Conservation (phyloP, 2,113 vertebrate species). For the Mesoclemmys tuberculata region DNA sequence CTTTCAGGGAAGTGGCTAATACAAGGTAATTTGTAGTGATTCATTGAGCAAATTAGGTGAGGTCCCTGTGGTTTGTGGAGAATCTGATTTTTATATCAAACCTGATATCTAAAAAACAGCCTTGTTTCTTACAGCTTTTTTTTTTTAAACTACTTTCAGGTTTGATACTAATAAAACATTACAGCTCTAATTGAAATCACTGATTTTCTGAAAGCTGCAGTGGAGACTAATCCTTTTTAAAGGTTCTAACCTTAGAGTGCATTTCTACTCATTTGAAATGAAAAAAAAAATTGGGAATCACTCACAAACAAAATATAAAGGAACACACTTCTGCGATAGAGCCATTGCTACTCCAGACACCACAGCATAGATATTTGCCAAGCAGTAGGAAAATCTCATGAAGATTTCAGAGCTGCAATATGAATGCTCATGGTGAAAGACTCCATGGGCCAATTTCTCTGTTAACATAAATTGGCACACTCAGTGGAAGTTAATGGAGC, state of each 20-base stretch:
- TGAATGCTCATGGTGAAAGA: background rate
- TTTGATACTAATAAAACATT: background rate
- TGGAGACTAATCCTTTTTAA: fast-evolving
- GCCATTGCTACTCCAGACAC: background rate
- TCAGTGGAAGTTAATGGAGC: background rate
- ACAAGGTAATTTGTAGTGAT: background rate
- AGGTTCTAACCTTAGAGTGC: background rate
- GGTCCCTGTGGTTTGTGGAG: background rate
- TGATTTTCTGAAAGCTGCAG: fast-evolving
- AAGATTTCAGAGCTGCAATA: background rate
- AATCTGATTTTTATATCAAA: background rate
- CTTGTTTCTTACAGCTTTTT: background rate
- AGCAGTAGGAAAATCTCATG: background rate
- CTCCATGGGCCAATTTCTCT: background rate
- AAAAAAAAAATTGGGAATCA: background rate
- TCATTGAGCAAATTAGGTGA: background rate
- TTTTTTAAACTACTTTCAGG: background rate
- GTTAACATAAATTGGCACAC: background rate
- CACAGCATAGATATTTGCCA: background rate
- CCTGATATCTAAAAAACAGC: background rate
- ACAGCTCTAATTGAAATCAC: background rate
- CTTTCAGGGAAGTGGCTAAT: slow-evolving; percentile 7
- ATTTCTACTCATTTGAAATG: background rate
- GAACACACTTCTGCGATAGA: background rate
- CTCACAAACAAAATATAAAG: background rate